These are phyloP conservation scores for Lepidurus apus DNA, from an alignment of 1,140 invertebrate species.

Conservation along the genomic window DNA sequence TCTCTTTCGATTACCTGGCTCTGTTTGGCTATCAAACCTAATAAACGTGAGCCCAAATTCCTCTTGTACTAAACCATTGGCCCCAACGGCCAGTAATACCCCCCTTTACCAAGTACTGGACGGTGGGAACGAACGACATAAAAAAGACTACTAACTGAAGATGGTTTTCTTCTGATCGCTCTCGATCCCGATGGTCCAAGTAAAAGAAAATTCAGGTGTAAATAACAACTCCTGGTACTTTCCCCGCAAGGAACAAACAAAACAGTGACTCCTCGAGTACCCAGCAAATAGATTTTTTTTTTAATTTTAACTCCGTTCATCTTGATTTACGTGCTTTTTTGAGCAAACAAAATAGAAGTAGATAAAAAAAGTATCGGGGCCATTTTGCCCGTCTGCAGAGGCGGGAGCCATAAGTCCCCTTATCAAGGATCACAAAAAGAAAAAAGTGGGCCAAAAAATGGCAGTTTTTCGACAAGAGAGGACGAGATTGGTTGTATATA, in stretches of 20 bases:
- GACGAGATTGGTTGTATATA: neutral
- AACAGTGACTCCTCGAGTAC: no score
- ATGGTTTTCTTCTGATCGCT: no score
- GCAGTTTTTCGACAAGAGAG: neutral
- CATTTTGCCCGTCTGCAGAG: neutral
- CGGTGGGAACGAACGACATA: neutral
- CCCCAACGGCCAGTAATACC: neutral
- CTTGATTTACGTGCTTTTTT: neutral
- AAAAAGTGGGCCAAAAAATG: neutral
- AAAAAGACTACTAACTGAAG: no score
- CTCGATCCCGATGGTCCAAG: no score
- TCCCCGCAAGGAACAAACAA: no score
- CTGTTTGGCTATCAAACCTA: neutral
- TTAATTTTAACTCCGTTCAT: no score
- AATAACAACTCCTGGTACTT: no score
- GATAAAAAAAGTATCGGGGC: neutral
- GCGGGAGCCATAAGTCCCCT: neutral
- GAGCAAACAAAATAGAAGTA: neutral
- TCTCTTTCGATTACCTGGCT: conserved; percentile 6
- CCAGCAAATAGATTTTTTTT: no score
- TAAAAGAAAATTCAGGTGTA: no score
- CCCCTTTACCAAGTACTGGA: neutral
- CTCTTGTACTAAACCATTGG: neutral
- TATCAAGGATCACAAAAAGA: neutral
- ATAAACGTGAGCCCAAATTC: neutral